Conservation (phyloP, 2,888 invertebrate genomes). For the Neelides folsomi region DNA sequence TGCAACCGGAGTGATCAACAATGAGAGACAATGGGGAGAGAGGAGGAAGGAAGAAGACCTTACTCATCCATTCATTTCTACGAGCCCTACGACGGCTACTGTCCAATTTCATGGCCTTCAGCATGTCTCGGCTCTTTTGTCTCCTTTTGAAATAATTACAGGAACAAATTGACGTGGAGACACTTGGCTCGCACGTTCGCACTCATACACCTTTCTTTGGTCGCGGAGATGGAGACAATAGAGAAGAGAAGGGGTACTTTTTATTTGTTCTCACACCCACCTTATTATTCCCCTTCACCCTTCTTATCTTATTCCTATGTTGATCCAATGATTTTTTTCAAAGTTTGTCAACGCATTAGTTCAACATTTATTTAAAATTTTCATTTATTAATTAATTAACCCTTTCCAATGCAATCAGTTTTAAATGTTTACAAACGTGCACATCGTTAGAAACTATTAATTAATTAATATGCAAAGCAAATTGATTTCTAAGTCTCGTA, state of each 20-base stretch:
- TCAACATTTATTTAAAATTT: too few relatives aligned
- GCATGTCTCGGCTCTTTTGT: constrained; percentile 5
- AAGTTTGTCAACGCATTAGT: too few relatives aligned
- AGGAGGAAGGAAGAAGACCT: constrained; percentile 1
- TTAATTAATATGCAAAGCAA: too few relatives aligned
- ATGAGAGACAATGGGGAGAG: not conserved
- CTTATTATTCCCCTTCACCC: too few relatives aligned
- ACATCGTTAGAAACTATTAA: too few relatives aligned
- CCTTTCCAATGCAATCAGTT: too few relatives aligned
- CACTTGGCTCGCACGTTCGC: not conserved
- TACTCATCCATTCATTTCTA: constrained; percentile 3
- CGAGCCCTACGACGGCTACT: constrained; percentile 1
- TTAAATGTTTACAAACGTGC: too few relatives aligned
- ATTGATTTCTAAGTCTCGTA: too few relatives aligned
- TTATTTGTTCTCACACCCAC: too few relatives aligned
- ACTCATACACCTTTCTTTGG: constrained; percentile 3
- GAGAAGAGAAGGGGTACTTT: not conserved
- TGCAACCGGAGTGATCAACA: not conserved
- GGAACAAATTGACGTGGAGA: constrained; percentile 21
- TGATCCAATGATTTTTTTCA: too few relatives aligned
- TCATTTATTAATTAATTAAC: too few relatives aligned
- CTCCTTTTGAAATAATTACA: constrained; percentile 16
- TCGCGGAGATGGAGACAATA: constrained; percentile 2
- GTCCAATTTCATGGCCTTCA: not conserved
- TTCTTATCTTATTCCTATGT: too few relatives aligned